Percentiles rank a stretch among this genome's conserved stretches.
These are phyloP conservation scores for Periophthalmus magnuspinnatus DNA, from an alignment of 2,797 vertebrate species.

Conservation along the genomic window DNA sequence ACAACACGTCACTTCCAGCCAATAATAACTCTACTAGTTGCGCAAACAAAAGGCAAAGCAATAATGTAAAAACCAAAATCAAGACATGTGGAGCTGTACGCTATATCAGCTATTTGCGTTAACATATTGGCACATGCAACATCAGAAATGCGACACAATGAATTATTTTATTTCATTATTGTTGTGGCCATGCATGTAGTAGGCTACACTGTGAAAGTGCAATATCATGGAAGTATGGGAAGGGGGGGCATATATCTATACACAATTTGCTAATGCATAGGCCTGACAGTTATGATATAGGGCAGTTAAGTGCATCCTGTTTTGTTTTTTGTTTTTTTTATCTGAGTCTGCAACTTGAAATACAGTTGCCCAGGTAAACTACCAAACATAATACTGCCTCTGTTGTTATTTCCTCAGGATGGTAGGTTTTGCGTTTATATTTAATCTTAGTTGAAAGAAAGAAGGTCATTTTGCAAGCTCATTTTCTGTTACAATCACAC, in stretches of 20 bases:
- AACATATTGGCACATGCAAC: background rate
- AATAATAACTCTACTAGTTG: conserved; percentile 10
- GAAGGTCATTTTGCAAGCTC: background rate
- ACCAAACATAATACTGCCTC: background rate
- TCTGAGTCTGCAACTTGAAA: background rate
- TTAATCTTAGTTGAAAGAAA: background rate
- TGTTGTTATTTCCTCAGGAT: background rate
- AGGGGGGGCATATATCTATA: background rate
- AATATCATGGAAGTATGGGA: background rate
- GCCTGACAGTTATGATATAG: background rate
- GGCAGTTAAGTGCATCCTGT: background rate
- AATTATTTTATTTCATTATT: background rate
- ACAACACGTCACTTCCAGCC: background rate
- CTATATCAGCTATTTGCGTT: background rate
- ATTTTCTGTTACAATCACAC: background rate
- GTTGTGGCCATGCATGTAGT: background rate
- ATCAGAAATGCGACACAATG: background rate
- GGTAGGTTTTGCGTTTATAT: background rate
- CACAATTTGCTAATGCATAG: background rate
- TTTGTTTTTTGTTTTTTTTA: too few relatives aligned
- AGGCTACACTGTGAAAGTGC: background rate
- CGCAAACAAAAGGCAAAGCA: background rate
- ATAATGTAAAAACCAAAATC: background rate
- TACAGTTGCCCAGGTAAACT: too few relatives aligned
- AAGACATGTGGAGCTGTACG: background rate